Evolutionary conservation across 2,113 vertebrate genomes (phyloP).

Genomic region (Dromiciops gliroides): DNA sequence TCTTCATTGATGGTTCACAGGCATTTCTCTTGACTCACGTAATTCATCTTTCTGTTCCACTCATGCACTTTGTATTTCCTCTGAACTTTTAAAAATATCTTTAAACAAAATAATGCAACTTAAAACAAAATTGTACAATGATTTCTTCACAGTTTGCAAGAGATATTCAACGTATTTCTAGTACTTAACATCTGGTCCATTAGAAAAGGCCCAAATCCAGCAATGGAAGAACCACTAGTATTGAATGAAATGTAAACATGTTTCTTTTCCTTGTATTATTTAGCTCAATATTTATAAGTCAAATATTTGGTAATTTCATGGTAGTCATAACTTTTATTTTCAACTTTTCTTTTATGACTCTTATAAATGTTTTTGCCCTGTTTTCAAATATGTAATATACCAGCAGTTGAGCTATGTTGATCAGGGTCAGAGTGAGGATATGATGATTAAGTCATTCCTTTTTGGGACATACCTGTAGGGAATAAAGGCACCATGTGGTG

Average conservation of each 20-base stretch:
- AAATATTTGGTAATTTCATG: background rate
- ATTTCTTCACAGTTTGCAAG: background rate
- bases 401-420: background rate
- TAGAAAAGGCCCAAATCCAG: background rate
- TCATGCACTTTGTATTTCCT: background rate
- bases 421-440: background rate
- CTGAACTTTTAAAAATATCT: background rate
- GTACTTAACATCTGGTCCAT: background rate
- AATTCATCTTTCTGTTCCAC: background rate
- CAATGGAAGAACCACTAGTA: background rate
- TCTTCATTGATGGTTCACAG: background rate
- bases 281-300: background rate
- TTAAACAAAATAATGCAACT: background rate
- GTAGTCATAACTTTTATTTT: background rate
- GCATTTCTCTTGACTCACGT: background rate
- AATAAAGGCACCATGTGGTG: background rate
- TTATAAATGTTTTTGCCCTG: background rate
- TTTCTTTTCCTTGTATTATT: background rate
- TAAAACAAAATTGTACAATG: background rate
- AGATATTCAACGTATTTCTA: background rate
- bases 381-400: background rate
- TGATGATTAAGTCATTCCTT: background rate
- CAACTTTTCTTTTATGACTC: background rate
- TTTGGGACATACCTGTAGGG: background rate
- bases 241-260: background rate